These are phyloP conservation scores for Mormyrus lacerda DNA, from an alignment of 2,113 vertebrate species.

Conservation along the genomic window DNA sequence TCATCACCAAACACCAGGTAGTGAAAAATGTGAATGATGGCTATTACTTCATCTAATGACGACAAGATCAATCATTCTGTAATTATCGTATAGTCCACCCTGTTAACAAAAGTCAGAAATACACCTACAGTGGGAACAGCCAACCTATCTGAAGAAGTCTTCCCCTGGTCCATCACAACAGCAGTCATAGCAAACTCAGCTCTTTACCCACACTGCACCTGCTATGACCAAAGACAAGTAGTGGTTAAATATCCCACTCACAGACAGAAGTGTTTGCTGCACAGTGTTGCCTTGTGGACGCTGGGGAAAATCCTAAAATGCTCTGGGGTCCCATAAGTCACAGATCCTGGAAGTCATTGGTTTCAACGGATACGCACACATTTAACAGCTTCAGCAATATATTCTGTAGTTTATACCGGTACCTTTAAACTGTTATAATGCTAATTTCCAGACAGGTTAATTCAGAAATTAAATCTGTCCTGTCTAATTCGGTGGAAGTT, in stretches of 20 bases:
- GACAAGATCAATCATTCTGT: not conserved
- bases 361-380: not conserved
- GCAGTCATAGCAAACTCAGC: not conserved
- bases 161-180: not conserved
- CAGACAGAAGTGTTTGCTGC: not conserved
- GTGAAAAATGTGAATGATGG: not conserved
- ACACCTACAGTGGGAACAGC: not conserved
- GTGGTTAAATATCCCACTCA: not conserved
- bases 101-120: not conserved
- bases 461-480: no score
- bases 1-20: not conserved
- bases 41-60: not conserved
- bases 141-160: not conserved
- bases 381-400: not conserved
- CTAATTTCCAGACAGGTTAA: not conserved
- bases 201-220: not conserved
- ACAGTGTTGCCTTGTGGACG: not conserved
- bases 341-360: not conserved
- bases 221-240: not conserved
- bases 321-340: not conserved
- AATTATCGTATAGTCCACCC: not conserved
- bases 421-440: not conserved
- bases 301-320: not conserved
- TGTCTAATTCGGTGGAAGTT: not conserved
- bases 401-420: not conserved